Conservation (phyloP, 2,113 vertebrate genomes). For the Gymnarchus niloticus region DNA sequence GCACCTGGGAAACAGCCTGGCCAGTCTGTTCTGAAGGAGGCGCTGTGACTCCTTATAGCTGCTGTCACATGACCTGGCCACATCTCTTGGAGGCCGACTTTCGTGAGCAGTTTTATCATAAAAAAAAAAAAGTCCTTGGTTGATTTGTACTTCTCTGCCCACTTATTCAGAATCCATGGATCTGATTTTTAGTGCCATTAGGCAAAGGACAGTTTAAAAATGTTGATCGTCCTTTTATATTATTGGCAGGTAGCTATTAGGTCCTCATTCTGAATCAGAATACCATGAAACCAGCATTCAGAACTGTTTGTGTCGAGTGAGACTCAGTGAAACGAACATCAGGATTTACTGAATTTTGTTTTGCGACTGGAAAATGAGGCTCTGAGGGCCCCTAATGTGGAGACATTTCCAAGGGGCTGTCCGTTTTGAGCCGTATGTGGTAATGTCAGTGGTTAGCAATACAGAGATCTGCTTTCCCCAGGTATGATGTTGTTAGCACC, state of each 20-base stretch:
- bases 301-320: neutral
- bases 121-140: too few relatives aligned
- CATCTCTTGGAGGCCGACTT: neutral
- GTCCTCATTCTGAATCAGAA: conserved; percentile 15
- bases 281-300: conserved; percentile 29
- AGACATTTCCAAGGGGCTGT: too few relatives aligned
- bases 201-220: neutral
- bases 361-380: too few relatives aligned
- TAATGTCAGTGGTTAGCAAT: neutral
- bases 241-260: conserved; percentile 26
- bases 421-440: too few relatives aligned
- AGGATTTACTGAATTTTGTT: neutral
- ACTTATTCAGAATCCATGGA: neutral
- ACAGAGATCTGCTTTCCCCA: neutral
- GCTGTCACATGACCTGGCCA: too few relatives aligned
- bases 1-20: neutral
- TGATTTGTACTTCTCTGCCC: neutral
- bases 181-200: neutral
- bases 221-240: neutral
- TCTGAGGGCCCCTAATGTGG: too few relatives aligned
- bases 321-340: neutral
- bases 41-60: too few relatives aligned
- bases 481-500: neutral
- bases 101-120: too few relatives aligned
- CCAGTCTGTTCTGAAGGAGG: neutral